These are phyloP conservation scores for Brachypalpus laphriformis DNA, from an alignment of 2,888 invertebrate species.

Conservation along the genomic window DNA sequence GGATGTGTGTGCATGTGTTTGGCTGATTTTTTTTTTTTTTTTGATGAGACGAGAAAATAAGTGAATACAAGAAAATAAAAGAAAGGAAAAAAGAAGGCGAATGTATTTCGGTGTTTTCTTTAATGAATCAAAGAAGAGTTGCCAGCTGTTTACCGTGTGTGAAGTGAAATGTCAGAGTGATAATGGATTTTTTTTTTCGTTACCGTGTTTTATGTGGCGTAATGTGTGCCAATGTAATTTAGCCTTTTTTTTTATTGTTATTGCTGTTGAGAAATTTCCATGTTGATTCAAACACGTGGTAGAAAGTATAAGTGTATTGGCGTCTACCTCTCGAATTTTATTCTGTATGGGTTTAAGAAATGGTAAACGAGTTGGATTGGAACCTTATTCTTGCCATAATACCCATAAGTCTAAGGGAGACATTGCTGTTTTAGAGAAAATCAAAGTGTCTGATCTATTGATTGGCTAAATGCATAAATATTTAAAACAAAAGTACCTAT, in stretches of 20 bases:
- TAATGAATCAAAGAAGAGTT: conserved; percentile 23
- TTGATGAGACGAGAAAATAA: conserved; percentile 3
- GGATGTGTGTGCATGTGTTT: conserved; percentile 13
- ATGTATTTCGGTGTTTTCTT: conserved; percentile 27
- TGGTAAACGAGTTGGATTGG: too few species aligned
- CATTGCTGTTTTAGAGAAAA: too few species aligned
- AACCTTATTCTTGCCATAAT: too few species aligned
- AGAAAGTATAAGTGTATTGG: neutral
- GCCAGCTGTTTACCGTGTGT: conserved; percentile 60
- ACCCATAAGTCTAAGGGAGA: too few species aligned
- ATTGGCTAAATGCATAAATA: too few species aligned
- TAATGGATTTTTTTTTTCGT: conserved; percentile 47
- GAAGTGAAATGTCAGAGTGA: conserved; percentile 64
- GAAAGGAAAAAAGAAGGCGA: conserved; percentile 15
- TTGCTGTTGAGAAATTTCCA: conserved; percentile 32
- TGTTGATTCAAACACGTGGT: conserved; percentile 1
- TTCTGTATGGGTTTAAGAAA: too few species aligned
- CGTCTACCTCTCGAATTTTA: too few species aligned
- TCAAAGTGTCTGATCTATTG: too few species aligned
- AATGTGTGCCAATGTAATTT: conserved; percentile 47
- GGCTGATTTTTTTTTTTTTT: conserved; percentile 12
- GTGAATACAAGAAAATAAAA: too few species aligned
- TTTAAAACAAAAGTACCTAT: too few species aligned
- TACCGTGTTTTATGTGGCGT: conserved; percentile 12
- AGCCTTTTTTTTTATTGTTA: conserved; percentile 17